Percentiles rank a stretch among this genome's conserved stretches.
phyloP scores from a whole-genome alignment of 2,888 invertebrate genomes.

The Clistopyga incitator region DNA sequence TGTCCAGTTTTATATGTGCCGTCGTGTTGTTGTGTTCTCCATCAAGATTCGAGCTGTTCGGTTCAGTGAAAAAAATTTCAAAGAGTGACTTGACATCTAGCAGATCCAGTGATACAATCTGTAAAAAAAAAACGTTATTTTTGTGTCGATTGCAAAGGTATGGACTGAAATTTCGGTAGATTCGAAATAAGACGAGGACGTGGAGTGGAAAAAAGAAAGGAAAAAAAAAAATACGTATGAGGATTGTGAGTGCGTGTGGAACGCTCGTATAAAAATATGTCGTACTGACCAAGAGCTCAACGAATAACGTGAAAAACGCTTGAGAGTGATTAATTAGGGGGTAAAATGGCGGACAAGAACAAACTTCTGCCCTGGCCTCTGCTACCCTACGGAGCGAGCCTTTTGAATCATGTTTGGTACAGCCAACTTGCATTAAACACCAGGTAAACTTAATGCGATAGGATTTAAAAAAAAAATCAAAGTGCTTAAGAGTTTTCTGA shows the following conservation, averaged over 20 bases:
- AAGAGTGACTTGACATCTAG: constrained; percentile 5
- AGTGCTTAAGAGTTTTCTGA: neutral
- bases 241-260: constrained; percentile 29
- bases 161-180: neutral
- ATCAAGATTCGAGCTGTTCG: neutral
- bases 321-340: constrained; percentile 19
- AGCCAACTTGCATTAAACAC: constrained; percentile 79
- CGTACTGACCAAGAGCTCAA: constrained; percentile 35
- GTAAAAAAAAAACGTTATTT: neutral
- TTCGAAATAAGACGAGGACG: neutral
- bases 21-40: neutral
- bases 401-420: constrained; percentile 82
- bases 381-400: constrained; percentile 80
- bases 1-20: constrained; percentile 19
- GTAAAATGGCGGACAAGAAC: constrained; percentile 82
- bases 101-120: constrained; percentile 18
- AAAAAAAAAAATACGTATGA: constrained; percentile 3
- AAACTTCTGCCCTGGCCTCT: constrained; percentile 82
- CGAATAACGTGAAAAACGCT: constrained; percentile 24
- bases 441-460: constrained; percentile 59
- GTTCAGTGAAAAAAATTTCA: neutral
- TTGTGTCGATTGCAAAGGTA: neutral
- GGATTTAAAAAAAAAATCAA: neutral
- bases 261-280: constrained; percentile 50
- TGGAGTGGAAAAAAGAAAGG: constrained; percentile 20